Evolutionary conservation across 2,888 invertebrate genomes (phyloP).

Genomic region (Lobophora halterata): DNA sequence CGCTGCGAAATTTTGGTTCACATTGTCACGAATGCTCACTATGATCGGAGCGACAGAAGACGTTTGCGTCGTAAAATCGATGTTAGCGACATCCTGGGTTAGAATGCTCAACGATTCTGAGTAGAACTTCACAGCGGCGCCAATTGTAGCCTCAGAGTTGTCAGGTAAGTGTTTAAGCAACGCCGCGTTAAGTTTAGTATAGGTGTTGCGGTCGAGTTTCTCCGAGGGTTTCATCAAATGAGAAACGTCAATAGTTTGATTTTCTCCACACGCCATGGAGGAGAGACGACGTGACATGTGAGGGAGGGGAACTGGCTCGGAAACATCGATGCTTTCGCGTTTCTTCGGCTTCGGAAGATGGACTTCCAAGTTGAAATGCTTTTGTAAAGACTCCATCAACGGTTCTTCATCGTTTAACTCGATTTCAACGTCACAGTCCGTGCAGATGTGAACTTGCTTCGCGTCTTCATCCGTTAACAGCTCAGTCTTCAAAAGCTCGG

Average conservation of each 20-base stretch:
- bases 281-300: slow-evolving; percentile 71
- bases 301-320: slow-evolving; percentile 65
- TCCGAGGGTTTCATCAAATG: slow-evolving; percentile 55
- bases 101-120: slow-evolving; percentile 59
- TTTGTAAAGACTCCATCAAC: slow-evolving; percentile 69
- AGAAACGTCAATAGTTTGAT: slow-evolving; percentile 51
- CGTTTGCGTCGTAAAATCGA: slow-evolving; percentile 63
- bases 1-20: slow-evolving; percentile 68
- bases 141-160: slow-evolving; percentile 66
- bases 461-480: slow-evolving; percentile 56
- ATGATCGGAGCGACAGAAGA: slow-evolving; percentile 72
- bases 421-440: slow-evolving; percentile 69
- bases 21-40: slow-evolving; percentile 75
- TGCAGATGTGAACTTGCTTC: slow-evolving; percentile 71
- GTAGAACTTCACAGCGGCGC: slow-evolving; percentile 64
- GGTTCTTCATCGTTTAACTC: slow-evolving; percentile 69
- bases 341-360: slow-evolving; percentile 63
- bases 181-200: slow-evolving; percentile 55
- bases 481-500: slow-evolving; percentile 67
- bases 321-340: slow-evolving; percentile 68
- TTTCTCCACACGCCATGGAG: slow-evolving; percentile 61
- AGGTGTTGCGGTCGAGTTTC: slow-evolving; percentile 57
- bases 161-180: slow-evolving; percentile 64
- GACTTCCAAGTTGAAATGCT: slow-evolving; percentile 64
- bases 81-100: slow-evolving; percentile 49